These are phyloP conservation scores for Anhinga anhinga DNA, from an alignment of 2,113 vertebrate genomes.

Conservation along the genomic window DNA sequence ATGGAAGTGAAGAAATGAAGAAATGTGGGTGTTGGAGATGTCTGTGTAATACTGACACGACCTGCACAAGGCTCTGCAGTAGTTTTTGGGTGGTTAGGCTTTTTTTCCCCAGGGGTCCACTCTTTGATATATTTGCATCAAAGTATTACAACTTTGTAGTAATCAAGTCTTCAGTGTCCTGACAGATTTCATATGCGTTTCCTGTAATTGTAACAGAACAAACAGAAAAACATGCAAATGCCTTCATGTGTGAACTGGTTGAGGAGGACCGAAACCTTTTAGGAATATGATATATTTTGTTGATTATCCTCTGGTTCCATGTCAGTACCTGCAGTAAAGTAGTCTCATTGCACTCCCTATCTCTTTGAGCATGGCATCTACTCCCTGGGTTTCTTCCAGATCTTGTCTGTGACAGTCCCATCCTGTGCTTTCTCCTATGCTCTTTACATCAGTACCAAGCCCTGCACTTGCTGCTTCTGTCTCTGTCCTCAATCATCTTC, in stretches of 20 bases:
- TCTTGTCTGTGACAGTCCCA: background rate
- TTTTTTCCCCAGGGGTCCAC: background rate
- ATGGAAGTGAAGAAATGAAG: background rate
- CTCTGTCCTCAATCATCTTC: background rate
- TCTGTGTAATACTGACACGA: background rate
- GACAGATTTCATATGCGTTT: background rate
- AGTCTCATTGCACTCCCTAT: background rate
- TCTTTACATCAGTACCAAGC: background rate
- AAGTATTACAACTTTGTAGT: background rate
- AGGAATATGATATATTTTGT: fast-evolving
- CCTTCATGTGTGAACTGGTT: background rate
- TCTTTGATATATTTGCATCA: background rate
- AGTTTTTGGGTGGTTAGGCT: background rate
- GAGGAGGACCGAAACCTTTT: background rate
- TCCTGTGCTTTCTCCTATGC: background rate
- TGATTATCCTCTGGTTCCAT: background rate
- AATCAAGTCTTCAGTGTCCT: background rate
- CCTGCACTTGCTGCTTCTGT: background rate
- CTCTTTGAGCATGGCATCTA: background rate
- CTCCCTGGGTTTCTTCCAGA: background rate
- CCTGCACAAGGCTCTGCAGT: background rate
- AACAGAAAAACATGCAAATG: background rate
- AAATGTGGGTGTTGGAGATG: background rate
- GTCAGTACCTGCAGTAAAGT: background rate
- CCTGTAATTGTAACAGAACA: background rate